Evolutionary conservation across 2,797 vertebrate species (phyloP).

Genomic region (Trematomus bernacchii): DNA sequence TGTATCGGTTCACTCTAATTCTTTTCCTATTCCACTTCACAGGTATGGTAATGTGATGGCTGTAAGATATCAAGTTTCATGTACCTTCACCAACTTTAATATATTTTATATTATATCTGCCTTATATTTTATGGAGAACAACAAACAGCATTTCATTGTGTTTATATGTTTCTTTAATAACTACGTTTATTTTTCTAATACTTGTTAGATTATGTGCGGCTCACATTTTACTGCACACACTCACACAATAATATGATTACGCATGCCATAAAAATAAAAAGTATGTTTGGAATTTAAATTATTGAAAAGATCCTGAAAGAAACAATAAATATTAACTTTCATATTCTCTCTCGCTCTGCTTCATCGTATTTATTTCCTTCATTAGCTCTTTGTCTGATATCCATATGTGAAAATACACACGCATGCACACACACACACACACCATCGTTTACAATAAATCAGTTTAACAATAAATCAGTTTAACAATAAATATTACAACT

Average conservation of each 20-base stretch:
- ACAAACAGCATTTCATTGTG: conserved; percentile 31
- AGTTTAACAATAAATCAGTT: too few species aligned
- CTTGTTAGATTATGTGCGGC: conserved; percentile 34
- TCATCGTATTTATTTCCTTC: too few species aligned
- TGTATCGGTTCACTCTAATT: conserved; percentile 59
- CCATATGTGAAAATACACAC: too few species aligned
- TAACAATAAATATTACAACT: too few species aligned
- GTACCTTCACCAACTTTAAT: conserved; percentile 25
- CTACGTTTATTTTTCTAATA: conserved; percentile 42
- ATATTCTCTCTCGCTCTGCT: too few species aligned
- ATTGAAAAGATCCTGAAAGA: too few species aligned
- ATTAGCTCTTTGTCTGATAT: too few species aligned
- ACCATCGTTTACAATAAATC: too few species aligned
- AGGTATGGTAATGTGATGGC: conserved; percentile 44
- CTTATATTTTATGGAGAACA: conserved; percentile 33
- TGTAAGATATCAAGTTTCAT: conserved; percentile 31
- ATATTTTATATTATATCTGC: conserved; percentile 39
- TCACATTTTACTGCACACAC: conserved; percentile 38
- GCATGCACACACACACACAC: too few species aligned
- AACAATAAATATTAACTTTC: too few species aligned
- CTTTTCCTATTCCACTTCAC: conserved; percentile 63
- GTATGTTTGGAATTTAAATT: not conserved
- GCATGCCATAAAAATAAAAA: too few species aligned
- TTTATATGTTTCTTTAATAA: conserved; percentile 25
- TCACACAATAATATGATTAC: conserved; percentile 4